Conservation (phyloP, 2,888 invertebrate genomes). For the Coelinius sp. region DNA sequence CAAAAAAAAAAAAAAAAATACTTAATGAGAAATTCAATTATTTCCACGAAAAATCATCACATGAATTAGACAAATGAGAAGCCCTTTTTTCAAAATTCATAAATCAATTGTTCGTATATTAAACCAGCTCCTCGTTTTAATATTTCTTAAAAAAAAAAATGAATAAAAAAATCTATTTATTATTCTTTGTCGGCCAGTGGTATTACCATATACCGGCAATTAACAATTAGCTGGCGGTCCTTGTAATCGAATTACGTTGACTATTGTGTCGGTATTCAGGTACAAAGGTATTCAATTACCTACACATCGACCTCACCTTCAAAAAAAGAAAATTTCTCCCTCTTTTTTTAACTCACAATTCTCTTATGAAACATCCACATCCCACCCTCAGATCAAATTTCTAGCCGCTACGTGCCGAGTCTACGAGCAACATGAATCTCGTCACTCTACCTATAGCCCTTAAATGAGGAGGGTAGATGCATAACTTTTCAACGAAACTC, state of each 20-base stretch:
- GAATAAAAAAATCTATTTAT: constrained; percentile 6
- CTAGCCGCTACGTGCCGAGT: constrained; percentile 57
- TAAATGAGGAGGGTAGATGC: not conserved
- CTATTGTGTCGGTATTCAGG: constrained; percentile 69
- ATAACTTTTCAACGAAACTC: not conserved
- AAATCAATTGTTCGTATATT: not conserved
- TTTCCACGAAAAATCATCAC: constrained; percentile 10
- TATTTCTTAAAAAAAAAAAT: constrained; percentile 46
- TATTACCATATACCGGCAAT: constrained; percentile 62
- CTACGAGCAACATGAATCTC: constrained; percentile 48
- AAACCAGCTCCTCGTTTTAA: constrained; percentile 58
- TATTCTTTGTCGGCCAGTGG: constrained; percentile 61
- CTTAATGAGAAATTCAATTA: not conserved
- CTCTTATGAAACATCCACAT: constrained; percentile 37
- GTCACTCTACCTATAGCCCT: constrained; percentile 3
- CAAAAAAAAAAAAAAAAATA: constrained; percentile 4
- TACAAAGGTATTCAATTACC: constrained; percentile 70
- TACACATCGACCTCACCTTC: constrained; percentile 48
- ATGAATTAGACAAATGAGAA: constrained; percentile 1
- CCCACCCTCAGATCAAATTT: constrained; percentile 63
- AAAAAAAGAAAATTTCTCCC: constrained; percentile 48
- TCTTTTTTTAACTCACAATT: constrained; percentile 38
- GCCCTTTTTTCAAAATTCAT: constrained; percentile 3
- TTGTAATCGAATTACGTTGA: constrained; percentile 70
- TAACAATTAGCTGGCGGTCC: constrained; percentile 71